A percentile compares a stretch with the other conserved stretches of the same genome.
Evolutionary conservation across 1,140 invertebrate genomes (phyloP).

Genomic region (Eupristina koningsbergeri): DNA sequence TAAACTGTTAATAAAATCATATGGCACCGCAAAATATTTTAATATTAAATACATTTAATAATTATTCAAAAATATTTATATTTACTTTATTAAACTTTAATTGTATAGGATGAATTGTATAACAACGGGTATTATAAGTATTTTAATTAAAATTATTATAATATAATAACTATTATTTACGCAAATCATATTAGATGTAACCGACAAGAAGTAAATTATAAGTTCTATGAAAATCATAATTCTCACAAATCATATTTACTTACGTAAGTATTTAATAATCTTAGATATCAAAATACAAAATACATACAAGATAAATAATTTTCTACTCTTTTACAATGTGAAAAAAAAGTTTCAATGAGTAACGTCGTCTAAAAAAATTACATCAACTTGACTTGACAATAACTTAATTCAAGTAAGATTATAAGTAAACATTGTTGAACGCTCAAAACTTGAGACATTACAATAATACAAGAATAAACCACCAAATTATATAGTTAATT

Average conservation of each 20-base stretch:
- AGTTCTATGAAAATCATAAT: background rate
- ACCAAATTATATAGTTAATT: background rate
- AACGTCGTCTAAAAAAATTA: background rate
- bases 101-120: background rate
- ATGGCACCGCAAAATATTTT: background rate
- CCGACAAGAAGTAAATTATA: conserved; percentile 30
- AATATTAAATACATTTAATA: background rate
- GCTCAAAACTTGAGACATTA: background rate
- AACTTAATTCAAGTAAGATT: background rate
- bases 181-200: background rate
- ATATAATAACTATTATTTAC: conserved; percentile 6
- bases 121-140: background rate
- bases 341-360: background rate
- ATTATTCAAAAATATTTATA: background rate
- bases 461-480: too few relatives aligned
- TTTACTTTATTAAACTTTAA: background rate
- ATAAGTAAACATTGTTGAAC: background rate
- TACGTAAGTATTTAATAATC: conserved; percentile 4
- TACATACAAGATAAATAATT: background rate
- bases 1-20: background rate
- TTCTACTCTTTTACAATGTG: background rate
- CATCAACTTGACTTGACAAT: background rate
- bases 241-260: conserved; percentile 8
- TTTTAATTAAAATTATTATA: conserved; percentile 14
- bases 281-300: background rate